Conservation (phyloP, 2,113 vertebrate species). For the Rhynchopsitta pachyrhyncha region DNA sequence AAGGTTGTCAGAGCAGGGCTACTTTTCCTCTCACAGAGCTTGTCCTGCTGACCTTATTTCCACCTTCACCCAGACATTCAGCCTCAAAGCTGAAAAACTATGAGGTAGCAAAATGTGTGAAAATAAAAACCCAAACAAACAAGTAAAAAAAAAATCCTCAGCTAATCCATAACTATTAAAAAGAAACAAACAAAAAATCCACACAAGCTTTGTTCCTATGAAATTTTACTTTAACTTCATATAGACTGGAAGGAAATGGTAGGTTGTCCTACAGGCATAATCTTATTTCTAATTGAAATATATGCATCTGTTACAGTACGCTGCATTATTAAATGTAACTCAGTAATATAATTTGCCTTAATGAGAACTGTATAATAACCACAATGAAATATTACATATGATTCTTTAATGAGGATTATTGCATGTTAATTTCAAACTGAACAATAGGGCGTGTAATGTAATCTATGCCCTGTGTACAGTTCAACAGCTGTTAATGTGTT, state of each 20-base stretch:
- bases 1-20: neutral
- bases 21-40: neutral
- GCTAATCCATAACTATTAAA: neutral
- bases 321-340: slow-evolving; percentile 59
- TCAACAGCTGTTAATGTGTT: slow-evolving; percentile 17
- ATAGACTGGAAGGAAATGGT: neutral
- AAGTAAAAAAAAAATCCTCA: neutral
- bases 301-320: neutral
- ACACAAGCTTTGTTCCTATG: neutral
- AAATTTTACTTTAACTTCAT: neutral
- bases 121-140: neutral
- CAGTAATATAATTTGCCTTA: slow-evolving; percentile 40
- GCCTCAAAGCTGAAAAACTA: neutral
- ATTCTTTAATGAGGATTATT: slow-evolving; percentile 66
- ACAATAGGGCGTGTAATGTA: slow-evolving; percentile 46
- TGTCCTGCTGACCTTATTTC: neutral
- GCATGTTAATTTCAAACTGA: slow-evolving; percentile 63
- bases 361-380: slow-evolving; percentile 50
- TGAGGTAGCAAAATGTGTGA: neutral
- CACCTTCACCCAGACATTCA: neutral
- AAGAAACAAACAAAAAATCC: neutral
- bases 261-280: slow-evolving; percentile 10
- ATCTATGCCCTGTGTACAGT: slow-evolving; percentile 27
- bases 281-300: slow-evolving; percentile 23
- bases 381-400: slow-evolving; percentile 59